A percentile compares a stretch with the other conserved stretches of the same genome.
Conservation (phyloP, 2,888 invertebrate genomes). For the Caenorhabditis panamensis region DNA sequence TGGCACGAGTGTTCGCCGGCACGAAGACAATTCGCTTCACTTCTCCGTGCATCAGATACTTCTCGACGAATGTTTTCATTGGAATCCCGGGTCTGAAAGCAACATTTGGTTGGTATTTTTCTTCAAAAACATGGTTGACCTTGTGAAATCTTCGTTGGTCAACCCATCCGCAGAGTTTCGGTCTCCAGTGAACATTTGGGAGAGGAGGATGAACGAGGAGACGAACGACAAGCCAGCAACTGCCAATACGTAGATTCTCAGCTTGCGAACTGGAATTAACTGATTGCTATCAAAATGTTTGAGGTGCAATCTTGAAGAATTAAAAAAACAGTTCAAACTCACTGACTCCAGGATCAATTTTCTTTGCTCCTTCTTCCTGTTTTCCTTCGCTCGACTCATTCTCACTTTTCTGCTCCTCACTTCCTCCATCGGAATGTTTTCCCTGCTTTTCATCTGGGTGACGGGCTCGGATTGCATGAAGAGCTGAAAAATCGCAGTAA, state of each 20-base stretch:
- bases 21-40: slow-evolving; percentile 67
- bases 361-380: slow-evolving; percentile 33
- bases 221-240: slow-evolving; percentile 67
- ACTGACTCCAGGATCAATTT: slow-evolving; percentile 53
- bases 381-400: not conserved
- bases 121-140: slow-evolving; percentile 40
- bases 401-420: slow-evolving; percentile 13
- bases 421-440: slow-evolving; percentile 9
- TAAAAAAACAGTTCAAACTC: slow-evolving; percentile 12
- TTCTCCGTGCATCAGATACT: slow-evolving; percentile 69
- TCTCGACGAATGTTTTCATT: slow-evolving; percentile 61
- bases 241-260: slow-evolving; percentile 66
- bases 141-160: slow-evolving; percentile 58
- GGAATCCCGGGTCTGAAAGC: slow-evolving; percentile 64
- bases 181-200: slow-evolving; percentile 65
- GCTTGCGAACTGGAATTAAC: slow-evolving; percentile 61
- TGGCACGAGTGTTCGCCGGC: slow-evolving; percentile 63
- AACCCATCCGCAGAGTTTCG: slow-evolving; percentile 57
- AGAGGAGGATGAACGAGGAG: slow-evolving; percentile 62
- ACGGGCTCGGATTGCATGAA: slow-evolving; percentile 25
- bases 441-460: slow-evolving; percentile 48
- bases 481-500: slow-evolving; percentile 10
- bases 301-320: not conserved
- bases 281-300: not conserved
- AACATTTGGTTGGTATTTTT: not conserved